Conservation (phyloP, 2,888 invertebrate species). For the Limenitis camilla region DNA sequence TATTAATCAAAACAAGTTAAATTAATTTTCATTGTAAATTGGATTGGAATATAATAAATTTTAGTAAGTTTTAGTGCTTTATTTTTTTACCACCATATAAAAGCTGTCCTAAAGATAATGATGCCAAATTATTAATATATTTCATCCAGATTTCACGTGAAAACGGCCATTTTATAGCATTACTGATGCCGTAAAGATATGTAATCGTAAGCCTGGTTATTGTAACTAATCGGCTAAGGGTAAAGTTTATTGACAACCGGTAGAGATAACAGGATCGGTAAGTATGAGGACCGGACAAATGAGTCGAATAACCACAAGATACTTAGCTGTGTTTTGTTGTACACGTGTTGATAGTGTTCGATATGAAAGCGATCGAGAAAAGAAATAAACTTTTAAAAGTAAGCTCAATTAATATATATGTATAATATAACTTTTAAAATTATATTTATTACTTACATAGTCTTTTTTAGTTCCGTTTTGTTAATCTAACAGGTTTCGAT, state of each 20-base stretch:
- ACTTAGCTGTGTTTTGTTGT: constrained; percentile 27
- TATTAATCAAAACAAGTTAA: constrained; percentile 46
- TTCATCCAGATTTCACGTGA: neutral
- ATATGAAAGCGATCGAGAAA: constrained; percentile 21
- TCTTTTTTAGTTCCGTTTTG: too few species aligned
- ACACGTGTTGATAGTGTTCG: constrained; percentile 13
- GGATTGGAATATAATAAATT: constrained; percentile 63
- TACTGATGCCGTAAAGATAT: constrained; percentile 8
- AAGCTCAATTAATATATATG: constrained; percentile 2
- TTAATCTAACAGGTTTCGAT: too few species aligned
- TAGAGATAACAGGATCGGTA: constrained; percentile 36
- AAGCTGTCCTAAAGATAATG: neutral
- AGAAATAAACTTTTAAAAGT: constrained; percentile 7
- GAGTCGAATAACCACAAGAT: constrained; percentile 31
- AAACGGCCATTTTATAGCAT: neutral
- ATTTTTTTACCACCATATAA: neutral
- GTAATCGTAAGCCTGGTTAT: constrained; percentile 2
- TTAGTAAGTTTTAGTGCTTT: constrained; percentile 19
- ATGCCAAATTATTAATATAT: too few species aligned
- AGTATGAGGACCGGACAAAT: constrained; percentile 21
- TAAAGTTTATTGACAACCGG: constrained; percentile 42
- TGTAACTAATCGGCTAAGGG: constrained; percentile 19
- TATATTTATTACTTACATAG: neutral
- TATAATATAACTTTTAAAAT: neutral
- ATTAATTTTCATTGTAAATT: constrained; percentile 62